Percentiles rank a stretch among this genome's conserved stretches.
phyloP scores from a whole-genome alignment of 2,113 vertebrate species.

The Pachycephala philippinensis region DNA sequence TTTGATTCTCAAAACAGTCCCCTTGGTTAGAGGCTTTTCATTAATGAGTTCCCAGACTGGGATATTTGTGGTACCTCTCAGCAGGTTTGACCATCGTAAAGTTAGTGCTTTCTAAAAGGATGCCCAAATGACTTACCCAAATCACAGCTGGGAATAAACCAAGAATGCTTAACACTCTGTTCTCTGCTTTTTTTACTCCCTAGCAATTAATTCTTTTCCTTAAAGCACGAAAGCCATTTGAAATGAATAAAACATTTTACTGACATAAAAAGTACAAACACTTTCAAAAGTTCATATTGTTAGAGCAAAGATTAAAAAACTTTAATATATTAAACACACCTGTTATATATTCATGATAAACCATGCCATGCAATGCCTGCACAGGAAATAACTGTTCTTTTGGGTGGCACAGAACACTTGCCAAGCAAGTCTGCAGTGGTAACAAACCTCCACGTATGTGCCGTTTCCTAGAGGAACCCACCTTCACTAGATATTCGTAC shows the following conservation, averaged over 20 bases:
- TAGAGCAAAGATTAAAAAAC: not conserved
- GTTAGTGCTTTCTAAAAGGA: not conserved
- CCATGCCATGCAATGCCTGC: constrained; percentile 16
- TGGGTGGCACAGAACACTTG: not conserved
- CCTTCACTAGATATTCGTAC: not conserved
- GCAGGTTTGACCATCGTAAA: not conserved
- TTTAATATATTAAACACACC: not conserved
- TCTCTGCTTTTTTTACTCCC: not conserved
- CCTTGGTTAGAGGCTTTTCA: not conserved
- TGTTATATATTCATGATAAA: not conserved
- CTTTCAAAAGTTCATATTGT: not conserved
- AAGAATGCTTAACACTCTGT: not conserved
- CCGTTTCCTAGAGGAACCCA: not conserved
- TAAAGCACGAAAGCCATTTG: not conserved
- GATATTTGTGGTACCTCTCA: not conserved
- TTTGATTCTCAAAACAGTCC: not conserved
- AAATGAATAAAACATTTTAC: not conserved
- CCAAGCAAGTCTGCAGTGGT: not conserved
- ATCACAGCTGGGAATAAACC: not conserved
- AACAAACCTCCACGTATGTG: not conserved
- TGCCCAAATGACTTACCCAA: not conserved
- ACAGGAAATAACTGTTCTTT: not conserved
- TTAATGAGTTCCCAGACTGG: not conserved
- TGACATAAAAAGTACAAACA: not conserved
- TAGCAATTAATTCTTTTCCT: not conserved